phyloP scores from a whole-genome alignment of 1,140 invertebrate species.

The Bombus impatiens region DNA sequence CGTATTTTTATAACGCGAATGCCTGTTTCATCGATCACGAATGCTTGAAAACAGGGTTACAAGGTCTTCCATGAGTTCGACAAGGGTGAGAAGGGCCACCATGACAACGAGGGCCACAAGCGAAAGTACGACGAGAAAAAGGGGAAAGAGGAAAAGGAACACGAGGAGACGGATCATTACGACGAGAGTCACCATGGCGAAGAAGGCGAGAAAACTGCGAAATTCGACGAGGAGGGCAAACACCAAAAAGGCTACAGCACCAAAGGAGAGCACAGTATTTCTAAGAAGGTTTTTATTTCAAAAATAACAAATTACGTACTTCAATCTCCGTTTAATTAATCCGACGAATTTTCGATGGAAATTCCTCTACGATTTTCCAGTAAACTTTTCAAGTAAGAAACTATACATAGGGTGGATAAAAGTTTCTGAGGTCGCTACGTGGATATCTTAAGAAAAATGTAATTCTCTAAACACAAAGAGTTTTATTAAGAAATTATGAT shows the following conservation, averaged over 20 bases:
- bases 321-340: background rate
- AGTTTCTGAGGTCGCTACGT: too few relatives aligned
- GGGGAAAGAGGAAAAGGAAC: slow-evolving; percentile 75
- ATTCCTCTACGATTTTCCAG: background rate
- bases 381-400: background rate
- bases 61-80: slow-evolving; percentile 77
- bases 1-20: too few relatives aligned
- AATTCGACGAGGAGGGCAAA: slow-evolving; percentile 85
- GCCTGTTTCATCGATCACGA: background rate
- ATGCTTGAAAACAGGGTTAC: slow-evolving; percentile 70
- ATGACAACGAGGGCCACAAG: slow-evolving; percentile 75
- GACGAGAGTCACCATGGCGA: slow-evolving; percentile 74
- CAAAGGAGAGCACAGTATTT: slow-evolving; percentile 88
- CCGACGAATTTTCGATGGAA: background rate
- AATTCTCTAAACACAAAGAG: background rate
- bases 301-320: background rate
- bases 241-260: slow-evolving; percentile 88
- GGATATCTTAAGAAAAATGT: background rate
- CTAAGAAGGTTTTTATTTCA: slow-evolving; percentile 84
- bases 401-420: too few relatives aligned
- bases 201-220: slow-evolving; percentile 76
- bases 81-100: slow-evolving; percentile 76
- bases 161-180: slow-evolving; percentile 77
- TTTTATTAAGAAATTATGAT: slow-evolving; percentile 9
- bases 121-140: slow-evolving; percentile 74